Base-by-base conservation (phyloP, 2,113 vertebrate genomes). In the Phoenicopterus ruber region DNA sequence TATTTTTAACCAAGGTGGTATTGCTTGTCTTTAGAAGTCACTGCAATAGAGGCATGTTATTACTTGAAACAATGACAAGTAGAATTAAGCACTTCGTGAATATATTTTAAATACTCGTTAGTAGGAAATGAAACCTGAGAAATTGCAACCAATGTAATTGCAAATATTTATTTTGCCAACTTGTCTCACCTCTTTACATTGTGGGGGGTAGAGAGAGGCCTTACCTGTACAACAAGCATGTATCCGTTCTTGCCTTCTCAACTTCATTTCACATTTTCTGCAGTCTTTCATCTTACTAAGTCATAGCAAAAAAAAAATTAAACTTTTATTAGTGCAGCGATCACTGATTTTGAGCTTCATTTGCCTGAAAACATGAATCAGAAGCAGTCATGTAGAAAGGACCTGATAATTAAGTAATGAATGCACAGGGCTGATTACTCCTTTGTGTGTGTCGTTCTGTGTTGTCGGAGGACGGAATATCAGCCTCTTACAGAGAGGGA, bases 311-410 rank as follows among this genome's bases (percentile, higher is more conserved):
- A 81, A 52, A 81, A 34, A 76, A 21, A 7, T 13, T 49, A 38
- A 86, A 47, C 72, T 79, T 65, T 21, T 71, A 76, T 84, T 94
- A 87, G 71, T 65, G 65, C 61, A 46, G 66, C 10, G 63, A 83
- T 92, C 69, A 46, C 88, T 95, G 58, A 85, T 95, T 94, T 85
- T 89, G 83, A 94, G 84, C 73, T 95, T 91, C 66, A 62, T 94
- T 93, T 95, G 50, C 74, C 83, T 78, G 95, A 80, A 95, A 95
- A 72, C 78, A 40, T 36, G 54, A 94, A 50, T 40, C 62, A 34
- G 89, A 40, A 90, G 70, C 89, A 89, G 78, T 83, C 49, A 18
- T 20, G 50, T 50, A 70, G 94, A 96, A 89, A 90, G 46, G 40
- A 62, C 26, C 74, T 91, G 84, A 46, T 96, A 95, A 94, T 95